Base-by-base conservation (phyloP, 2,797 vertebrate genomes). In the Remorina albescens region DNA sequence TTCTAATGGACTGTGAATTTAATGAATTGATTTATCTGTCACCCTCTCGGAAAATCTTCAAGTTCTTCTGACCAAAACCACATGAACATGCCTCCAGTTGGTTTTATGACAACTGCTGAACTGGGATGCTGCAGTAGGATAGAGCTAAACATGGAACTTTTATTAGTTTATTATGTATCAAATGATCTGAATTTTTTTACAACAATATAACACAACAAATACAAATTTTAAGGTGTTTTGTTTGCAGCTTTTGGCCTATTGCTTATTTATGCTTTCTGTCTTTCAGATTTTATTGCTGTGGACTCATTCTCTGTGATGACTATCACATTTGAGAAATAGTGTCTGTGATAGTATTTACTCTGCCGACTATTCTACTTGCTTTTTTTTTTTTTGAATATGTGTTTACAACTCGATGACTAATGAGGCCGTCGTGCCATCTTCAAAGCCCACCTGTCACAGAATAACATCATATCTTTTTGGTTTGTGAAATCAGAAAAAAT, bases 261-360 rank as follows among this genome's bases (percentile, higher is more conserved):
- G 28, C 26, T 42, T 6, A 41, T 41, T 11, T 13, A 37, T 0
- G 3, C n/a, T n/a, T 28, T 46, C 11, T 68, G 25, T 50, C 41
- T 26, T 28, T 54, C 3, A 23, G 2, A 41, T 41, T 23, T 19
- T 12, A 11, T 32, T 30, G 11, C 25, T 32, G 62, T 37, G 49
- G 23, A 59, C 47, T 19, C 6, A 59, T 64, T n/a, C 37, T 53
- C 32, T 70, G 19, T 32, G 26, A 75, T 65, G 66, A 34, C n/a
- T n/a, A n/a, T n/a, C 39, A 65, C 41, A 60, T 28, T 23, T 15
- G 1, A 15, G 13, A 21, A n/a, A n/a, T n/a, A n/a, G n/a, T n/a
- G n/a, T 63, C 37, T 15, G 32, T 36, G 19, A 57, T 21, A 36
- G 56, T 37, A 5, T 8, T 6, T 5, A 54, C n/a, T n/a, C n/a